Base-by-base conservation (phyloP, 2,888 invertebrate species). In the Lobophora halterata region DNA sequence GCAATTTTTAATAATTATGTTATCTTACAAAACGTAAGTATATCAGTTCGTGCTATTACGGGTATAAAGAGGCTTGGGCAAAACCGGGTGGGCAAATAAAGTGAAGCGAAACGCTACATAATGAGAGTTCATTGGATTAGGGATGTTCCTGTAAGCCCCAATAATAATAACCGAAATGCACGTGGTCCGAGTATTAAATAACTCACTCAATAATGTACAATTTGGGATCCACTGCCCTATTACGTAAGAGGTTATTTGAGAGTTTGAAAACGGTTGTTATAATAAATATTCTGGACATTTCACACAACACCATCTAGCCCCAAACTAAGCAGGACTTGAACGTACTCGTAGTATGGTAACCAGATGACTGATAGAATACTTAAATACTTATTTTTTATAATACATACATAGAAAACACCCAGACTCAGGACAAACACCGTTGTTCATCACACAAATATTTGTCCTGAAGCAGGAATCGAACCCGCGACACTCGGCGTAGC, bases 1-100 rank as follows among this genome's bases (percentile, higher is more conserved):
- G 81, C 83, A 85, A 85, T 83, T 82, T 86, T 83, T 86, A 82
- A 83, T 86, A 86, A 86, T 86, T 81, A 85, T 61, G 61, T 83
- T 85, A 70, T 52, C 47, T 49, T 64, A 61, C 62, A 54, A 58
- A 71, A 71, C 66, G 65, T 65, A 73, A 68, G 73, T 73, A 67
- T 76, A 71, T 70, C 70, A 60, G 65, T 43, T 25, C 77, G 79
- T 80, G 82, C 80, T 77, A 72, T 82, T 81, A 71, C 53, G 71
- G 65, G 67, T 65, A 76, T 70, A 68, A 69, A 69, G 71, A 75
- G 82, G 82, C 77, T 81, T 65, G 58, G 42, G 54, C 56, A 71
- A 72, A 79, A 75, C 81, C 69, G 57, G 67, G 59, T 50, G 63
- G 75, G 78, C 79, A 87, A 86, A 86, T 83, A 87, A 86, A 73